These are phyloP conservation scores for Amiota communis DNA, from an alignment of 2,888 invertebrate genomes.

Conservation along the genomic window DNA sequence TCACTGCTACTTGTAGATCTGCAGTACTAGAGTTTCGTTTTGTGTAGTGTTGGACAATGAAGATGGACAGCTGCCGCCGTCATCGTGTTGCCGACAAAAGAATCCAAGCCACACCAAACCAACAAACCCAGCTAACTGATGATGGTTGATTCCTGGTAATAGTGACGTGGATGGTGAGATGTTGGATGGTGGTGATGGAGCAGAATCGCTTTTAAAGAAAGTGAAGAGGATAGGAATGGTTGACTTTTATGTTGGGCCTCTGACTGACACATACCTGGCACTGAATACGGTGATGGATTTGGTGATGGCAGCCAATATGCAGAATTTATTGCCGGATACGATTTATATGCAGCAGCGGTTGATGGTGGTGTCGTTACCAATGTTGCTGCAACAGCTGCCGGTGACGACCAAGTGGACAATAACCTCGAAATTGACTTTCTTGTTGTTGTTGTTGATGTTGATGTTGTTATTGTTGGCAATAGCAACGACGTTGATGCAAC, in stretches of 20 bases:
- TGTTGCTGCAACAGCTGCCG: slow-evolving; percentile 20
- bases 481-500: slow-evolving; percentile 22
- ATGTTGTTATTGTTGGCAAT: slow-evolving; percentile 26
- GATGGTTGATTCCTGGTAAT: too few species aligned
- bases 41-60: slow-evolving; percentile 32
- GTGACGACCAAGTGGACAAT: slow-evolving; percentile 37
- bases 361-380: slow-evolving; percentile 39
- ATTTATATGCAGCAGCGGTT: slow-evolving; percentile 69
- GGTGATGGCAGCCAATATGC: slow-evolving; percentile 89
- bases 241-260: slow-evolving; percentile 15
- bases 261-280: slow-evolving; percentile 79
- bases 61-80: slow-evolving; percentile 51
- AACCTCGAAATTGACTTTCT: slow-evolving; percentile 32
- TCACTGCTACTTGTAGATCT: neutral
- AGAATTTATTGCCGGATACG: slow-evolving; percentile 86
- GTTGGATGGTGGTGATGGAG: neutral
- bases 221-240: slow-evolving; percentile 29
- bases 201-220: neutral
- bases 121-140: neutral
- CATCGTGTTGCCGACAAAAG: neutral
- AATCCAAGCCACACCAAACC: slow-evolving; percentile 5
- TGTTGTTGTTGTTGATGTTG: slow-evolving; percentile 56
- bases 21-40: too few species aligned
- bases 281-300: slow-evolving; percentile 84
- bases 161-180: neutral